A percentile compares a stretch with the other conserved stretches of the same genome.
These are phyloP conservation scores for Scomber japonicus DNA, from an alignment of 2,113 vertebrate species.

Conservation along the genomic window DNA sequence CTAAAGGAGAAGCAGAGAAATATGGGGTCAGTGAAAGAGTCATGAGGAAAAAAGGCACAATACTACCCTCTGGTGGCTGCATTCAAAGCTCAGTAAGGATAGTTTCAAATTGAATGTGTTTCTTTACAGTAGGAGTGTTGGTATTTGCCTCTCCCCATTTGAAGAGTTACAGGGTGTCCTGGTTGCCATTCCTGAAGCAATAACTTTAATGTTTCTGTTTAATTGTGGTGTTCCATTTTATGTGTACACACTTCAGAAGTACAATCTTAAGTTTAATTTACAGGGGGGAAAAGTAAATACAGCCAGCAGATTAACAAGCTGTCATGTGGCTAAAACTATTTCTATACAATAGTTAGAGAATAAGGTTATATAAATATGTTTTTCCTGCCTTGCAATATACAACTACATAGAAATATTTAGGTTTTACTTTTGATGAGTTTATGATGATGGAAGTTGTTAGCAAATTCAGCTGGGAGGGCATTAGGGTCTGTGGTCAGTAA, in stretches of 20 bases:
- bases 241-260: background rate
- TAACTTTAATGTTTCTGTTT: constrained; percentile 6
- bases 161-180: background rate
- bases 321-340: constrained; percentile 28
- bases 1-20: constrained; percentile 80
- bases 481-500: no score
- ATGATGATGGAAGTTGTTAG: no score
- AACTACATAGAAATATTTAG: no score
- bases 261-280: background rate
- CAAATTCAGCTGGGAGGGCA: no score
- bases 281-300: constrained; percentile 29
- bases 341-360: background rate
- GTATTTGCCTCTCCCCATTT: background rate
- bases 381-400: no score
- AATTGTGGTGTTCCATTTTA: background rate
- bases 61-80: constrained; percentile 63
- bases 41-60: constrained; percentile 15
- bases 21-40: constrained; percentile 48
- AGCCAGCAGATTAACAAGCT: constrained; percentile 20
- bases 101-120: constrained; percentile 5
- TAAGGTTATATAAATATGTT: no score
- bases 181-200: background rate
- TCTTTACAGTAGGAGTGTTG: background rate
- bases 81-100: constrained; percentile 1
- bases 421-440: no score